phyloP scores from a whole-genome alignment of 2,797 vertebrate genomes.

The Sus cebifrons region DNA sequence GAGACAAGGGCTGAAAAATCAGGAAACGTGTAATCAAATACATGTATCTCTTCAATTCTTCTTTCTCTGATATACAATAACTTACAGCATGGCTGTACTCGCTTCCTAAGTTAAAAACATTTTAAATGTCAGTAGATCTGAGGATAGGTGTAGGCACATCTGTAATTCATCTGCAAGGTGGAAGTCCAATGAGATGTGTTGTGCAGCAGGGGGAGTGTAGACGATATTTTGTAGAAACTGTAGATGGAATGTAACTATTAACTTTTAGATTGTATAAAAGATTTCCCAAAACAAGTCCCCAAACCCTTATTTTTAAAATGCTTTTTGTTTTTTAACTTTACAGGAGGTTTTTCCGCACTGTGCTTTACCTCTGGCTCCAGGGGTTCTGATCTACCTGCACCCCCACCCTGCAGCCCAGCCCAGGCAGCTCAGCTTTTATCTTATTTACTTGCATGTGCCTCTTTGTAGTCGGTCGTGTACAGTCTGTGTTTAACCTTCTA shows the following conservation, averaged over 20 bases:
- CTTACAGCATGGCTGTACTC: not conserved
- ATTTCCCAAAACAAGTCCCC: too few relatives aligned
- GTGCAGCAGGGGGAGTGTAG: too few relatives aligned
- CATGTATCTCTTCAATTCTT: not conserved
- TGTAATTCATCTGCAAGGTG: not conserved
- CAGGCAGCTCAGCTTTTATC: not conserved
- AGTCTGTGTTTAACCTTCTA: not conserved
- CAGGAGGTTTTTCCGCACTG: not conserved
- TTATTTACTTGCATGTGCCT: not conserved
- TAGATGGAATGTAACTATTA: too few relatives aligned
- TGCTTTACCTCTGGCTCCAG: not conserved
- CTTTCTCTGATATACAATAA: slow-evolving; percentile 41
- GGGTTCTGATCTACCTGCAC: not conserved
- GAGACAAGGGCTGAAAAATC: not conserved
- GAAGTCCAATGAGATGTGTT: not conserved
- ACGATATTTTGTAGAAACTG: too few relatives aligned
- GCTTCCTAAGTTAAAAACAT: not conserved
- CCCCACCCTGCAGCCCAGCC: not conserved
- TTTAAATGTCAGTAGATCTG: not conserved
- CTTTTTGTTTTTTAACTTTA: not conserved
- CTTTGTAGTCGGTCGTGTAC: not conserved
- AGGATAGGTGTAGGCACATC: not conserved
- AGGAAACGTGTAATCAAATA: not conserved
- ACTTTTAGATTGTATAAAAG: too few relatives aligned
- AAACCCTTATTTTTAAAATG: not conserved